Evolutionary conservation across 2,113 vertebrate genomes (phyloP), one percentile per base, ranked within the genome.

Genomic region (Corythornis cristatus): DNA sequence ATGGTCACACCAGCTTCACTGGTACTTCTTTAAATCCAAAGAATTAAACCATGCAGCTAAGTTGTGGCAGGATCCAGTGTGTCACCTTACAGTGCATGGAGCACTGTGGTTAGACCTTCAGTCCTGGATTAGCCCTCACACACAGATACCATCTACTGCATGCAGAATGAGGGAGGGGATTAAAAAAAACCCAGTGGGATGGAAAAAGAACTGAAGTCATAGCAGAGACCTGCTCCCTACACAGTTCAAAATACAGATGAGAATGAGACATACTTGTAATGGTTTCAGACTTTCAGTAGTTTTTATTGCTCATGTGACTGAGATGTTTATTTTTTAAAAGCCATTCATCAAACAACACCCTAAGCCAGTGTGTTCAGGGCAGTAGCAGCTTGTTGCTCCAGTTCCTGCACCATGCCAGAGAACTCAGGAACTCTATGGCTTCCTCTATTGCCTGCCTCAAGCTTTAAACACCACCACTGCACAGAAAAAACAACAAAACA

Each of bases 381-480:
- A 96, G 29, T 37, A 87, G 88, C 60, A 93, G 82, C 61, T 61
- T 20, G 5, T 45, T 93, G 91, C 64, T 88, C 62, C 37, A 58
- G 79, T 97, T 97, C 97, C 97, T 96, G 96, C 48, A 70, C 15
- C 1, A 1, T 23, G 29, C 56, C 91, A 29, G 91, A 93, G 87
- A 46, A n/a, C 87, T 95, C 81, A 50, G 95, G 95, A 96, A 96
- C 96, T 97, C 95, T 81, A 96, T 35, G 21, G 91, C 93, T 98
- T 98, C 97, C 97, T 97, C 92, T 96, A 97, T 92, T 17, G 56
- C 83, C 82, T 93, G 92, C 83, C 87, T 89, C 83, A 88, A 88
- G 58, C 78, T 94, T 94, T 80, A 93, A 97, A 78, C 19, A 70
- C 33, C 29, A 76, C 9, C 7, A 10, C 1, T 2, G 57, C 12